Evolutionary conservation across 2,888 invertebrate species (phyloP).

Genomic region (Gandaritis pyraliata): DNA sequence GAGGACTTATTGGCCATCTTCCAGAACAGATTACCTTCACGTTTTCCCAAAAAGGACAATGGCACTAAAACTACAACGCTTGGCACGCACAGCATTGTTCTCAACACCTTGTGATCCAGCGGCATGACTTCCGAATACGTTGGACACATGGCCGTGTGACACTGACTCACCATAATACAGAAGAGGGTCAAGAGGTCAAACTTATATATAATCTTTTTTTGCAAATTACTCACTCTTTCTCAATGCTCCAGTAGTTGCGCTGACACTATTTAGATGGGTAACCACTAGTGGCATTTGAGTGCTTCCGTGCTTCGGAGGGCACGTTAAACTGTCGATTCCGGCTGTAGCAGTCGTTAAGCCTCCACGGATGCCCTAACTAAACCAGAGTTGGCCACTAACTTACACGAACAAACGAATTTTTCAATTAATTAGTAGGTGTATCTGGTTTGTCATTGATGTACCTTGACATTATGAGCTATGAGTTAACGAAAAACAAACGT

Average conservation of each 20-base stretch:
- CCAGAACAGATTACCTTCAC: conserved; percentile 22
- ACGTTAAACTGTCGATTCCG: no score
- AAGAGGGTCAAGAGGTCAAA: conserved; percentile 13
- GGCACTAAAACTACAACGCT: conserved; percentile 22
- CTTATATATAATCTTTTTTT: not conserved
- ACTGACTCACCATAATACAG: conserved; percentile 37
- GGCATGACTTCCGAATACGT: conserved; percentile 44
- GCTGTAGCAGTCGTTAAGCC: no score
- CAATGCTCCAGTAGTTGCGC: not conserved
- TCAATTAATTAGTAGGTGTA: no score
- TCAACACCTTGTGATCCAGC: conserved; percentile 16
- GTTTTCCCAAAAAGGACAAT: conserved; percentile 24
- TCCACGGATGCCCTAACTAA: no score
- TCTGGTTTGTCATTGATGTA: not conserved
- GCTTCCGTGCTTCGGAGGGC: no score
- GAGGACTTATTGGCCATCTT: conserved; percentile 11
- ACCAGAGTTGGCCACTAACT: no score
- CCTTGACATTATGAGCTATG: not conserved
- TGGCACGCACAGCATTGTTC: conserved; percentile 27
- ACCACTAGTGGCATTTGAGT: no score
- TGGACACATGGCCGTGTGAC: conserved; percentile 49
- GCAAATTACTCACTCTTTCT: not conserved
- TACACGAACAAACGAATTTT: no score
- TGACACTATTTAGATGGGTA: no score
- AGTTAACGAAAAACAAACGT: not conserved